Conservation (phyloP, 2,113 vertebrate genomes). For the Epinephelus fuscoguttatus region DNA sequence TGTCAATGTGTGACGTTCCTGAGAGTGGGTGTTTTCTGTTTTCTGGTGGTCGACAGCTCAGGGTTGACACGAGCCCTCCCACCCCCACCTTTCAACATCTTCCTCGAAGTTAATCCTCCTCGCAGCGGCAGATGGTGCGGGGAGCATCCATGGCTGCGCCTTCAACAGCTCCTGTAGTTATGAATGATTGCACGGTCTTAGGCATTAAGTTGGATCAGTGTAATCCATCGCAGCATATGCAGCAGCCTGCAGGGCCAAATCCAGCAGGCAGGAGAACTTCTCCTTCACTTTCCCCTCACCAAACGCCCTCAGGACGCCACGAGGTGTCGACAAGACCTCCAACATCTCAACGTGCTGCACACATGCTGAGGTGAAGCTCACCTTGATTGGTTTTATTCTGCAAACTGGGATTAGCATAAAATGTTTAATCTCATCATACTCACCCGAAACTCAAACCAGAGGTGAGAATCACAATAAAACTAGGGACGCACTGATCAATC, state of each 20-base stretch:
- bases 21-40: too few species aligned
- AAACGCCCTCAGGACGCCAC: constrained; percentile 2
- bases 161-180: constrained; percentile 78
- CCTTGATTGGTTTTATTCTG: too few species aligned
- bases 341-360: too few species aligned
- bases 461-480: neutral
- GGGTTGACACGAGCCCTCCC: neutral
- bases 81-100: constrained; percentile 63
- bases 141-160: constrained; percentile 45
- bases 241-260: constrained; percentile 66
- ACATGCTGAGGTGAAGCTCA: too few species aligned
- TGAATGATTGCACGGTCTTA: constrained; percentile 83
- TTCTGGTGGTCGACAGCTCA: neutral
- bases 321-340: neutral
- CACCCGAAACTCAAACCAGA: neutral
- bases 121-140: constrained; percentile 76
- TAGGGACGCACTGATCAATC: too few species aligned
- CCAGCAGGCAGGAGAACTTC: constrained; percentile 59
- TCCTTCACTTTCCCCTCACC: constrained; percentile 34
- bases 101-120: constrained; percentile 81
- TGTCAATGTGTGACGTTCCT: too few species aligned
- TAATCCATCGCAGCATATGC: constrained; percentile 86
- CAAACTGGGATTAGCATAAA: too few species aligned
- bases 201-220: constrained; percentile 85
- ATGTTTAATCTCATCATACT: neutral